Evolutionary conservation across 2,888 invertebrate species (phyloP).

Genomic region (Meghimatium bilineatum): DNA sequence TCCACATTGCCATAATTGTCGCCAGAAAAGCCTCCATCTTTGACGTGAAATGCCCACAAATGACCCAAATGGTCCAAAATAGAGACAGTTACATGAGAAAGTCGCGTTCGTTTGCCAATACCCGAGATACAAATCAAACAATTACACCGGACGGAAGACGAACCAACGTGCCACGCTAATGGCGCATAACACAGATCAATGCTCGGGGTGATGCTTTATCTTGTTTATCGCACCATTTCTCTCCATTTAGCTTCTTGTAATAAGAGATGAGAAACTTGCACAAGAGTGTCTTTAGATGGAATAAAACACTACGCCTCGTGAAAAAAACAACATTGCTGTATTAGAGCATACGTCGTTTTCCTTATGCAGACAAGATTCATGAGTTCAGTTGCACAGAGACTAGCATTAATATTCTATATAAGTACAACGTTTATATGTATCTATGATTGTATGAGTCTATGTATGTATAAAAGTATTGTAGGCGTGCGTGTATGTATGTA

Average conservation of each 20-base stretch:
- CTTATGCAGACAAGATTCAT: background rate
- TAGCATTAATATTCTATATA: background rate
- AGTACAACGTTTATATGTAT: too few species aligned
- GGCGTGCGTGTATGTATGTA: background rate
- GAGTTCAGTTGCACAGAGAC: background rate
- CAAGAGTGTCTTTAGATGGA: constrained; percentile 8
- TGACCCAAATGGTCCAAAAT: constrained; percentile 48
- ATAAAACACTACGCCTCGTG: background rate
- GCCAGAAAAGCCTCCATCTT: constrained; percentile 37
- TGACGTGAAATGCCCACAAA: constrained; percentile 45
- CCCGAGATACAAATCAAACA: constrained; percentile 44
- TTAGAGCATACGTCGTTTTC: background rate
- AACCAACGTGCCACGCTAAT: constrained; percentile 30
- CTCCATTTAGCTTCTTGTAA: background rate
- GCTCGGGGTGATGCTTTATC: constrained; percentile 19
- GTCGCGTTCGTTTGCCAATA: constrained; percentile 35
- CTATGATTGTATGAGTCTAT: background rate
- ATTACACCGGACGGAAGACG: constrained; percentile 31
- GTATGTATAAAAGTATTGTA: background rate
- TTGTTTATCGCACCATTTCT: constrained; percentile 32
- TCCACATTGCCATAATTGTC: constrained; percentile 43
- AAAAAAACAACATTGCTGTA: background rate
- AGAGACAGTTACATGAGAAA: constrained; percentile 39
- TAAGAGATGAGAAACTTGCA: background rate
- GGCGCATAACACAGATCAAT: constrained; percentile 11